A percentile compares a stretch with the other conserved stretches of the same genome.
Conservation (phyloP, 2,113 vertebrate genomes). For the Martes martes region DNA sequence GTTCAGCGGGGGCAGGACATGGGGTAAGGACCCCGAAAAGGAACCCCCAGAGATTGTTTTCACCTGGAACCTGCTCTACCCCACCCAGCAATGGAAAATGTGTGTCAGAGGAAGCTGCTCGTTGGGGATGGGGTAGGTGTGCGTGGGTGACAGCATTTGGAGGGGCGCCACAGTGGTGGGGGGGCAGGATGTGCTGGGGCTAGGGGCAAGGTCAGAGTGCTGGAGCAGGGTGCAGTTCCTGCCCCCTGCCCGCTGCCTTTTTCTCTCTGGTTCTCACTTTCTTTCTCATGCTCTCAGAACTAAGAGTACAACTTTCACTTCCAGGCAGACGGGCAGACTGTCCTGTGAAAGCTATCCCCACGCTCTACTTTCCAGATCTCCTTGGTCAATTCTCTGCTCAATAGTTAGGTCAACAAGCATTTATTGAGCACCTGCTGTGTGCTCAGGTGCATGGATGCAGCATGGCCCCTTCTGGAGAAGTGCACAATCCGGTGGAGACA, state of each 20-base stretch:
- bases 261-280: conserved; percentile 18
- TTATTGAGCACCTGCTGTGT: background rate
- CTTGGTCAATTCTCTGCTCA: background rate
- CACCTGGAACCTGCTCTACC: conserved; percentile 67
- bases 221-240: background rate
- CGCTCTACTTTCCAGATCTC: background rate
- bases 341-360: background rate
- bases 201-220: background rate
- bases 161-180: background rate
- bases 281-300: conserved; percentile 15
- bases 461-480: background rate
- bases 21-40: background rate
- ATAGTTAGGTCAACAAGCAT: background rate
- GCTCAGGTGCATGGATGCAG: background rate
- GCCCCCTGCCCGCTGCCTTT: background rate
- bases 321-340: background rate
- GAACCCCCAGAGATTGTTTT: conserved; percentile 52
- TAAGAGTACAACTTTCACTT: background rate
- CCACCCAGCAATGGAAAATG: conserved; percentile 69
- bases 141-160: conserved; percentile 52
- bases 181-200: conserved; percentile 42
- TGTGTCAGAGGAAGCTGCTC: conserved; percentile 75
- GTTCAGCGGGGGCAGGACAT: background rate
- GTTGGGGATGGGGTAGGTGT: conserved; percentile 26
- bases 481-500: background rate